These are phyloP conservation scores for Capitella teleta DNA, from an alignment of 1,140 invertebrate genomes.

Conservation along the genomic window DNA sequence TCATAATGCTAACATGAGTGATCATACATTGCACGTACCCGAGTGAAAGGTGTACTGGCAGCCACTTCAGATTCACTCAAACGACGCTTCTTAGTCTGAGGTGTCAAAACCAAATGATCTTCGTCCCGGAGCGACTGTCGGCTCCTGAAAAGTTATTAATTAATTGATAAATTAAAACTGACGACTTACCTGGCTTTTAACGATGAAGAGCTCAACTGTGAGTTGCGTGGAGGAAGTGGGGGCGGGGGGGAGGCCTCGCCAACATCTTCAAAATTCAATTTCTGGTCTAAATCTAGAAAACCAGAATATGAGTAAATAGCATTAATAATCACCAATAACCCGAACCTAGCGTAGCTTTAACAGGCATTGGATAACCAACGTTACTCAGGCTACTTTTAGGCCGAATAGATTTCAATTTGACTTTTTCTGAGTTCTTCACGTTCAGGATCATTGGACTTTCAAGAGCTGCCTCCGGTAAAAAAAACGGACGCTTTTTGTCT, in stretches of 20 bases:
- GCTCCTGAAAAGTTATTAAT: no score
- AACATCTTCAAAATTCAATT: no score
- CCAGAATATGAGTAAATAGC: neutral
- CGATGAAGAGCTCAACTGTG: neutral
- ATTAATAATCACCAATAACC: slow-evolving; percentile 1
- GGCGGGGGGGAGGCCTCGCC: no score
- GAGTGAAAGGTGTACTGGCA: no score
- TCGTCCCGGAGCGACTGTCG: no score
- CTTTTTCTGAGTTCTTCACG: neutral
- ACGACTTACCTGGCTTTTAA: neutral
- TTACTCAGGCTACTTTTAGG: slow-evolving; percentile 2
- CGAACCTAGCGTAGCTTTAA: slow-evolving; percentile 11
- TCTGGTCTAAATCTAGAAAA: neutral
- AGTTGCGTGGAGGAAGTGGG: no score
- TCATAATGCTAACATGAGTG: no score
- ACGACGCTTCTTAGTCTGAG: no score
- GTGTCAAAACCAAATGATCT: no score
- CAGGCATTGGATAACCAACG: slow-evolving; percentile 12
- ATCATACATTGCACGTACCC: no score
- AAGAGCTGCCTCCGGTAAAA: slow-evolving; percentile 10
- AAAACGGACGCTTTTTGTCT: slow-evolving; percentile 13
- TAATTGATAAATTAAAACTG: no score
- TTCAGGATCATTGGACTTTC: slow-evolving; percentile 13
- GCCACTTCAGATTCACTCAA: no score
- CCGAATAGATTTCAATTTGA: slow-evolving; percentile 3